Conservation (phyloP, 2,797 vertebrate genomes). For the Clarias fuscus region DNA sequence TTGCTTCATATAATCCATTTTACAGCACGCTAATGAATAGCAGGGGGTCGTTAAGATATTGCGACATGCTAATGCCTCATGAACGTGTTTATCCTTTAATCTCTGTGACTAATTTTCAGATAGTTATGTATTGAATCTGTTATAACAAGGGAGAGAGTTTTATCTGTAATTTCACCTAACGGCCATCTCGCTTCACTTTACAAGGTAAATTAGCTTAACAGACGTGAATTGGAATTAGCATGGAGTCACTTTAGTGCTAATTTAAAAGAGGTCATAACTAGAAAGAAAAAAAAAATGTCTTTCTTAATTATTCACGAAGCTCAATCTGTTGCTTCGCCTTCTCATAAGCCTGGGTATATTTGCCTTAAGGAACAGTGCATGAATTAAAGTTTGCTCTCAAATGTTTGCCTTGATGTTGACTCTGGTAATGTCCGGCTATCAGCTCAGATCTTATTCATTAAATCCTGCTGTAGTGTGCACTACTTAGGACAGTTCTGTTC, state of each 20-base stretch:
- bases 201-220: slow-evolving; percentile 19
- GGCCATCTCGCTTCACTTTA: slow-evolving; percentile 5
- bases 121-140: slow-evolving; percentile 26
- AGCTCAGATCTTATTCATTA: background rate
- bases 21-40: slow-evolving; percentile 30
- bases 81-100: slow-evolving; percentile 48
- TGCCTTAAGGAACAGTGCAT: background rate
- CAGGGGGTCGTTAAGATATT: slow-evolving; percentile 32
- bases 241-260: slow-evolving; percentile 7
- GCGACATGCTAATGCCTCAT: slow-evolving; percentile 47
- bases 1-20: slow-evolving; percentile 30
- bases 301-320: slow-evolving; percentile 24
- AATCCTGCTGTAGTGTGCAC: background rate
- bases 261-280: slow-evolving; percentile 26
- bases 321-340: slow-evolving; percentile 1
- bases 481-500: background rate
- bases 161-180: slow-evolving; percentile 5
- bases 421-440: background rate
- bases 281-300: background rate
- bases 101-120: slow-evolving; percentile 37
- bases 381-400: slow-evolving; percentile 29
- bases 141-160: slow-evolving; percentile 23
- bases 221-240: slow-evolving; percentile 9
- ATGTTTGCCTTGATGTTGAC: slow-evolving; percentile 16
- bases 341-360: slow-evolving; percentile 20